Conservation (phyloP, 2,113 vertebrate genomes). For the Psephotus haematonotus region DNA sequence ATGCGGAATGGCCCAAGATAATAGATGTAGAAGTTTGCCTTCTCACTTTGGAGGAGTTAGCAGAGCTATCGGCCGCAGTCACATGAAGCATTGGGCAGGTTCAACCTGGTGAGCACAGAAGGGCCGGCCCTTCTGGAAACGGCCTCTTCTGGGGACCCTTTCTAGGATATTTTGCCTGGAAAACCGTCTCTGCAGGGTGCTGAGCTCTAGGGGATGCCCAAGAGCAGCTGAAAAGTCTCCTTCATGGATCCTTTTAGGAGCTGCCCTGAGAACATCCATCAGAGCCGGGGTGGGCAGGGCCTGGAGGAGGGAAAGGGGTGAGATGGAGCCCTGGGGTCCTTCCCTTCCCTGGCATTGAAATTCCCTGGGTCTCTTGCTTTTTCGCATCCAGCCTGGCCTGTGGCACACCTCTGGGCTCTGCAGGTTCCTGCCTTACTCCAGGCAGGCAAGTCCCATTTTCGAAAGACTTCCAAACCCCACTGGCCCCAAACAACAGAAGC, state of each 20-base stretch:
- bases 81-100: not conserved
- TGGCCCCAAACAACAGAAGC: not conserved
- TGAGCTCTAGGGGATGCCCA: not conserved
- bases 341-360: not conserved
- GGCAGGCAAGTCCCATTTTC: not conserved
- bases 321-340: not conserved
- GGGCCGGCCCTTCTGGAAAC: not conserved
- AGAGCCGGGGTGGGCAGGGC: rapidly evolving
- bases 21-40: constrained; percentile 46
- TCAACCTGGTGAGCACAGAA: not conserved
- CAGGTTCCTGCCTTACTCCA: not conserved
- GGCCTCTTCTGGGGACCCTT: not conserved
- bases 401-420: not conserved
- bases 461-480: not conserved
- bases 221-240: not conserved
- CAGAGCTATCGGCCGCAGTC: not conserved
- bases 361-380: not conserved
- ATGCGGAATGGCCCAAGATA: constrained; percentile 57
- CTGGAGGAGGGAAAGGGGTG: not conserved
- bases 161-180: not conserved
- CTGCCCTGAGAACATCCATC: not conserved
- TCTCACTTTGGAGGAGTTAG: constrained; percentile 24
- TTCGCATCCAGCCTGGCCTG: not conserved
- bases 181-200: not conserved
- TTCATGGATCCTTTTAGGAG: not conserved